A percentile compares a stretch with the other conserved stretches of the same genome.
Evolutionary conservation across 1,140 invertebrate genomes (phyloP).

Genomic region (Zaprionus taronus): DNA sequence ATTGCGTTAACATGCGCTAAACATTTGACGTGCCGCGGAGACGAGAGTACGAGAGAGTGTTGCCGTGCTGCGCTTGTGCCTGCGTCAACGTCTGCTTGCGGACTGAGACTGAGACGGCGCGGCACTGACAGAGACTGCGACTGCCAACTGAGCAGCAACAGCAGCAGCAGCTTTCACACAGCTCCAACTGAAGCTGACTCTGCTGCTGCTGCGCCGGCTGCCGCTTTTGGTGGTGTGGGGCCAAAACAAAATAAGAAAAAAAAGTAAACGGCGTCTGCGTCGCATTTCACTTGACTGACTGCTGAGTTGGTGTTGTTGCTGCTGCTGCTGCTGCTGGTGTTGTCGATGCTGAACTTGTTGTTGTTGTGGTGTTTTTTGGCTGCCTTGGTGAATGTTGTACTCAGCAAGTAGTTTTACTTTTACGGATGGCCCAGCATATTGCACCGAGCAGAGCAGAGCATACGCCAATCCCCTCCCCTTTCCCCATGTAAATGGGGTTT

Average conservation of each 20-base stretch:
- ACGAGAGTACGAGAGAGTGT: constrained; percentile 1
- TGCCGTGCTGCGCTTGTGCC: constrained; percentile 49
- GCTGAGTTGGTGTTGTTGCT: constrained; percentile 33
- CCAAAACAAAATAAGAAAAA: constrained; percentile 24
- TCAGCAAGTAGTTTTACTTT: constrained; percentile 70
- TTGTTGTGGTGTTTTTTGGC: constrained; percentile 44
- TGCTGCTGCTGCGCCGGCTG: constrained; percentile 32
- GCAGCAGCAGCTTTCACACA: constrained; percentile 5
- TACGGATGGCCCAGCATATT: constrained; percentile 64
- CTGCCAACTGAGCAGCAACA: constrained; percentile 39
- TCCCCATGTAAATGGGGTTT: constrained; percentile 78
- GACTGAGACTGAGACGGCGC: constrained; percentile 58
- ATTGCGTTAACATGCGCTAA: constrained; percentile 52
- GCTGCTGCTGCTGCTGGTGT: constrained; percentile 38
- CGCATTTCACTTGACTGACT: constrained; percentile 78
- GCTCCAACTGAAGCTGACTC: constrained; percentile 39
- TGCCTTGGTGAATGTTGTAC: constrained; percentile 47
- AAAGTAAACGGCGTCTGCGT: constrained; percentile 69
- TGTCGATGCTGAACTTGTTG: constrained; percentile 30
- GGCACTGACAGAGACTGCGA: constrained; percentile 11
- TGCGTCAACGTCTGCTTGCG: constrained; percentile 70
- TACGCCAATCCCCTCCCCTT: constrained; percentile 5
- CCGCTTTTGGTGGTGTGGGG: constrained; percentile 46
- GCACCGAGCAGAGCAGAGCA: constrained; percentile 34
- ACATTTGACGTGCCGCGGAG: constrained; percentile 40